Conservation (phyloP, 2,113 vertebrate genomes). For the Chaetorhynchus papuensis region DNA sequence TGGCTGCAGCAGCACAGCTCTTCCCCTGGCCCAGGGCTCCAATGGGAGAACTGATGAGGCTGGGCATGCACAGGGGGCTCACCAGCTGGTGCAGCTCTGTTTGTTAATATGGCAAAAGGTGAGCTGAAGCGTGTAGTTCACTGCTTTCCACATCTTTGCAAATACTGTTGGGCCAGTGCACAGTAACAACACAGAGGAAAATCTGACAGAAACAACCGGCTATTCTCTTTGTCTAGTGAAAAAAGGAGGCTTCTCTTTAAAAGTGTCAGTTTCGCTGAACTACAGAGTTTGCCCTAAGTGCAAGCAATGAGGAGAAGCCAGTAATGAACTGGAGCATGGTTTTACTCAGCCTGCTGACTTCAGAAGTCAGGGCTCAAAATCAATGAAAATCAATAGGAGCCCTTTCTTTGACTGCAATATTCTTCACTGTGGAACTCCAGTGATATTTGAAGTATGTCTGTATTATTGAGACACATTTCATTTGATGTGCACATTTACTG, state of each 20-base stretch:
- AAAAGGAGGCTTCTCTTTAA: not conserved
- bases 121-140: not conserved
- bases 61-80: not conserved
- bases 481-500: not conserved
- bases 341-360: not conserved
- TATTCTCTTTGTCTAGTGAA: not conserved
- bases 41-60: not conserved
- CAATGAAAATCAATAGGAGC: not conserved
- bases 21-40: not conserved
- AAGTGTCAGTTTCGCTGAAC: not conserved
- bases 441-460: not conserved
- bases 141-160: not conserved
- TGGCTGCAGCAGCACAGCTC: not conserved
- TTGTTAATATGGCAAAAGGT: not conserved
- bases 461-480: not conserved
- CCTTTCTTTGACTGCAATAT: not conserved
- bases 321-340: not conserved
- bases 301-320: not conserved
- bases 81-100: conserved; percentile 14
- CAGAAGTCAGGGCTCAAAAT: not conserved
- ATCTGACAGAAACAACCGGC: not conserved
- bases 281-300: not conserved
- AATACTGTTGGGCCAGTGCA: not conserved
- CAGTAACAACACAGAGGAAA: not conserved
- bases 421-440: not conserved